phyloP scores from a whole-genome alignment of 2,113 vertebrate species.

The Conger conger region DNA sequence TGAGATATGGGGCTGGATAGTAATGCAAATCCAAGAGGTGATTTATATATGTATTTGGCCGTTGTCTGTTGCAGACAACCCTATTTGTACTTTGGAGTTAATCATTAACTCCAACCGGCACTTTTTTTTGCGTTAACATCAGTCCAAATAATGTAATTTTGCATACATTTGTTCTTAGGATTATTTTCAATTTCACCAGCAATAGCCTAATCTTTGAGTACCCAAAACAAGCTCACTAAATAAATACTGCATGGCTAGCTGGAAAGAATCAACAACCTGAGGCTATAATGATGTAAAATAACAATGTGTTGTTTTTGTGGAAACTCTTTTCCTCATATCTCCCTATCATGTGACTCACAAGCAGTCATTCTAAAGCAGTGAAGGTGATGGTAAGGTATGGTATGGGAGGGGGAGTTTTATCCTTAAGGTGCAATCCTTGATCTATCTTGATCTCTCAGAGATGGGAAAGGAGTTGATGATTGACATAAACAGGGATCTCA shows the following conservation, averaged over 20 bases:
- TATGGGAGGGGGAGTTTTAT: not conserved
- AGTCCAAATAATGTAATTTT: not conserved
- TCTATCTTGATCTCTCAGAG: slow-evolving; percentile 60
- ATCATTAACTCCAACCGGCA: not conserved
- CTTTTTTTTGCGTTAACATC: not conserved
- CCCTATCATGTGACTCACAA: not conserved
- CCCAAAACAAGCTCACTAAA: too few species aligned
- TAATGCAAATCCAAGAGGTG: not conserved
- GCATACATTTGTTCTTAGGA: not conserved
- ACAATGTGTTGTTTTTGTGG: not conserved
- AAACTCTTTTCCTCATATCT: not conserved
- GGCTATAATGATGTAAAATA: not conserved
- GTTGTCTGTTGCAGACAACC: not conserved
- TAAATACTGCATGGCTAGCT: too few species aligned
- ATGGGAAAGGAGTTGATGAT: slow-evolving; percentile 54
- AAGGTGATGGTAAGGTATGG: not conserved
- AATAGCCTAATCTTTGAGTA: not conserved
- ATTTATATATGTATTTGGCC: not conserved
- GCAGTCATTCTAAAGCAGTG: not conserved
- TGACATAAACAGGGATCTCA: not conserved
- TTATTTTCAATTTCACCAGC: not conserved
- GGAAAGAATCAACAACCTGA: not conserved
- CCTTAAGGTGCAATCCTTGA: not conserved
- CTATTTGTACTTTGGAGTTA: not conserved
- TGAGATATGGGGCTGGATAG: not conserved